phyloP scores from a whole-genome alignment of 2,888 invertebrate species.

The Pseudococcus viburni region DNA sequence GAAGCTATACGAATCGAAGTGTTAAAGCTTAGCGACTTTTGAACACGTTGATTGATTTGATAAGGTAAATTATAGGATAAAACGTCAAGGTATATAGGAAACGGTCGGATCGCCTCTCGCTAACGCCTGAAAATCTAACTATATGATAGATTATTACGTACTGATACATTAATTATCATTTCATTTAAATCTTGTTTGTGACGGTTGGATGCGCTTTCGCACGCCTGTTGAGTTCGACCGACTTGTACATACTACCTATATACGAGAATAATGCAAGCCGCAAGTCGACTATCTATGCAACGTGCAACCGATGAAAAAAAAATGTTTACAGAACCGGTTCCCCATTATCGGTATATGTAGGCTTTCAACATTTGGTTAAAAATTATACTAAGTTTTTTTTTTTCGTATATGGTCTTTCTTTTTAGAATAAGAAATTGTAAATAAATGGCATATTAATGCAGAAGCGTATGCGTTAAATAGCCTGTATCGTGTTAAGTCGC shows the following conservation, averaged over 20 bases:
- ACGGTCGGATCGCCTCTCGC: background rate
- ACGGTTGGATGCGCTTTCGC: constrained; percentile 54
- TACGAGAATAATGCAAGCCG: background rate
- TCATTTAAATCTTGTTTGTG: constrained; percentile 50
- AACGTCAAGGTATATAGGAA: constrained; percentile 9
- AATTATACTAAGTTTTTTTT: background rate
- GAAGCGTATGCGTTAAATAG: constrained; percentile 20
- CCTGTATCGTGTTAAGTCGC: constrained; percentile 20
- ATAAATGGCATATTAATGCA: constrained; percentile 25
- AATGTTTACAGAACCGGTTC: constrained; percentile 19
- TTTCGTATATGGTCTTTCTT: background rate
- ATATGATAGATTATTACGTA: constrained; percentile 35
- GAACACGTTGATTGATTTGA: constrained; percentile 26
- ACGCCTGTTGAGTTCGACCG: constrained; percentile 37
- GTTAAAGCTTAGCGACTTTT: constrained; percentile 10
- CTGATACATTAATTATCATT: constrained; percentile 55
- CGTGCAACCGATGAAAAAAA: constrained; percentile 11
- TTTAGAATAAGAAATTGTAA: background rate
- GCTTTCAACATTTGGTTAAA: constrained; percentile 25
- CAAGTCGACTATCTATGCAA: background rate
- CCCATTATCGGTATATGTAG: background rate
- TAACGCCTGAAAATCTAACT: constrained; percentile 35
- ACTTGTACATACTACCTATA: background rate
- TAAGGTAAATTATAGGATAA: constrained; percentile 27
- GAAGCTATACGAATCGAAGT: background rate